These are phyloP conservation scores for Drosophila mulleri DNA, from an alignment of 2,888 invertebrate species.

Conservation along the genomic window DNA sequence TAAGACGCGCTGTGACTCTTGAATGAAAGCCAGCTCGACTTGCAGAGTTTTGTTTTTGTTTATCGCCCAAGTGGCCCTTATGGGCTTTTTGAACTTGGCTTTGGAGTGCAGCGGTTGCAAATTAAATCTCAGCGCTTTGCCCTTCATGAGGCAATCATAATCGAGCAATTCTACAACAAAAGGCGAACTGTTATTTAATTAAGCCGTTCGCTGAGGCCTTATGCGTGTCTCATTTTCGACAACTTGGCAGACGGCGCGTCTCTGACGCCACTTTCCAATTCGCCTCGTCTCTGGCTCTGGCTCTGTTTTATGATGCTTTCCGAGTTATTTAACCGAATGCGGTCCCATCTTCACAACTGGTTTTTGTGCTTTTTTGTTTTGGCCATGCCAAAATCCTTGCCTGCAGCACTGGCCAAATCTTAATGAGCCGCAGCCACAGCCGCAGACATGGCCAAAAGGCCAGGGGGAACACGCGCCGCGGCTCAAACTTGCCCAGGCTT, in stretches of 20 bases:
- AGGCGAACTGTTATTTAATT: constrained; percentile 45
- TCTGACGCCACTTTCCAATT: constrained; percentile 48
- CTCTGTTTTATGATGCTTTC: constrained; percentile 41
- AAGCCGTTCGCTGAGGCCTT: constrained; percentile 47
- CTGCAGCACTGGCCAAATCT: constrained; percentile 55
- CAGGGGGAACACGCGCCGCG: constrained; percentile 58
- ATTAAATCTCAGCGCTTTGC: constrained; percentile 33
- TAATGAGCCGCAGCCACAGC: constrained; percentile 55
- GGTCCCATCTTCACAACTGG: constrained; percentile 59
- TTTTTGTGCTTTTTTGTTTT: constrained; percentile 53
- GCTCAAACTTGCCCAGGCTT: constrained; percentile 33
- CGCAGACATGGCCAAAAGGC: constrained; percentile 34
- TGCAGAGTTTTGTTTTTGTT: constrained; percentile 10
- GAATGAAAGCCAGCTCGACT: constrained; percentile 67
- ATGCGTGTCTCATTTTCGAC: constrained; percentile 50
- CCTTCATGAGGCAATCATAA: constrained; percentile 59
- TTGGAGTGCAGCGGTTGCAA: constrained; percentile 51
- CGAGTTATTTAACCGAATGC: constrained; percentile 49
- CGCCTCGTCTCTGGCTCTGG: constrained; percentile 1
- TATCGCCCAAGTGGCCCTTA: constrained; percentile 50
- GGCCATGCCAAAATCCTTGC: constrained; percentile 63
- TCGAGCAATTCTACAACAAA: constrained; percentile 49
- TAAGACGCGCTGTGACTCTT: constrained; percentile 27
- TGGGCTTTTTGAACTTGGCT: constrained; percentile 74
- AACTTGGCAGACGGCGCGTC: constrained; percentile 40